Evolutionary conservation across 2,797 vertebrate genomes (phyloP), one percentile per base, ranked within the genome.

Genomic region (Ctenosaura bakeri): DNA sequence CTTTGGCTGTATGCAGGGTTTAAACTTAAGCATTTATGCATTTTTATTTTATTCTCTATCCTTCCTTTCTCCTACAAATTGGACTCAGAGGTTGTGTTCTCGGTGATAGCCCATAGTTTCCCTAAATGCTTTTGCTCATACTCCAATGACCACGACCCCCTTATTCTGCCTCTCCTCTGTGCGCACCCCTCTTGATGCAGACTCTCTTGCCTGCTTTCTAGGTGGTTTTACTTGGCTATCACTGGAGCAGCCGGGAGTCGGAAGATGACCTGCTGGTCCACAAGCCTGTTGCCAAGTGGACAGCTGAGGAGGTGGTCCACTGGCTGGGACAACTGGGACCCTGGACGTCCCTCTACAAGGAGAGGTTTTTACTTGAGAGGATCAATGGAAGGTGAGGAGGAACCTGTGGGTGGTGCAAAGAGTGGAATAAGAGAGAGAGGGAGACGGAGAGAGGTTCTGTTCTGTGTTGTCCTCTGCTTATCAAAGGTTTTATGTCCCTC

Each of bases 291-390:
- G 95, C 96, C 90, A 98, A 96, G 78, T 99, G 99, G 99, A 98
- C 98, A 0, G 93, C 98, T 0, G 98, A 98, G 94, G 99, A 99
- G 77, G 98, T 99, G 16, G 94, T 97, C 64, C 96, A 98, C 81
- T 99, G 99, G 99, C 96, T 99, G 86, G 98, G 98, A 56, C 97
- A 98, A 89, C 93, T 99, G 94, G 99, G 99, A 24, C 98, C 98
- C 0, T 99, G 98, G 99, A 96, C 99, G 8, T 97, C 98, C 80
- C 97, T 97, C 86, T 99, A 99, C 94, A 98, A 94, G 90, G 97
- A 98, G 42, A 94, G 96, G 73, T 99, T 99, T 96, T 96, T 98
- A 88, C 95, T 96, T 87, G 98, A 98, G 92, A 98, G 97, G 46
- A 98, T 99, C 73, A 99, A 99, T 79, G 99, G 99, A 95, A 98